These are phyloP conservation scores for Tenthredo scrophulariae DNA, from an alignment of 2,888 invertebrate species.

Conservation along the genomic window DNA sequence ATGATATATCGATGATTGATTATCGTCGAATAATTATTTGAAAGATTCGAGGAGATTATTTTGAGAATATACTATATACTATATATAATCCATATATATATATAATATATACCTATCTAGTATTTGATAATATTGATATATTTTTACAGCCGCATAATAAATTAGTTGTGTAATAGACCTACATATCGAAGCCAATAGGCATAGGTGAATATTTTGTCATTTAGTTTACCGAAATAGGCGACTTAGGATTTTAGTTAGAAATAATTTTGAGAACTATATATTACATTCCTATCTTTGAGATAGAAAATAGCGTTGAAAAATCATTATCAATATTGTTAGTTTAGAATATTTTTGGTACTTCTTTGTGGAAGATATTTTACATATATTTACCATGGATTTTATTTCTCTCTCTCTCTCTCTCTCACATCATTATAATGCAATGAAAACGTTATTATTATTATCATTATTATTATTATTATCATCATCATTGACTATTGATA, in stretches of 20 bases:
- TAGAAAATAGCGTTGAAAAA: slow-evolving; percentile 47
- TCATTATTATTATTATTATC: neutral
- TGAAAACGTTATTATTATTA: neutral
- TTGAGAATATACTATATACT: slow-evolving; percentile 57
- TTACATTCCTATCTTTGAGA: slow-evolving; percentile 55
- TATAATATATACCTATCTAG: slow-evolving; percentile 53
- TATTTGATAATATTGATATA: slow-evolving; percentile 67
- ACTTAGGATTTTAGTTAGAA: slow-evolving; percentile 50
- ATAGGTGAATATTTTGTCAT: slow-evolving; percentile 58
- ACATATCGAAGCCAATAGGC: slow-evolving; percentile 62
- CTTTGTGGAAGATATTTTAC: slow-evolving; percentile 68
- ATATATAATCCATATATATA: slow-evolving; percentile 61
- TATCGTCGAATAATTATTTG: neutral
- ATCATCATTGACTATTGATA: no score
- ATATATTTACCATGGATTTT: neutral
- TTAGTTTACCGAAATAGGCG: slow-evolving; percentile 54
- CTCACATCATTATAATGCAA: neutral
- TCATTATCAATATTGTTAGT: slow-evolving; percentile 67
- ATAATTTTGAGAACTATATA: slow-evolving; percentile 54
- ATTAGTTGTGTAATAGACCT: slow-evolving; percentile 75
- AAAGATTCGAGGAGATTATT: slow-evolving; percentile 6
- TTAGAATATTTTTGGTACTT: slow-evolving; percentile 73
- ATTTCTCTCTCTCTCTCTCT: neutral
- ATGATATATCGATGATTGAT: neutral
- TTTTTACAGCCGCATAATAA: slow-evolving; percentile 74